Percentiles rank a stretch among this genome's conserved stretches.
Conservation (phyloP, 2,797 vertebrate genomes). For the Anguilla marmorata region DNA sequence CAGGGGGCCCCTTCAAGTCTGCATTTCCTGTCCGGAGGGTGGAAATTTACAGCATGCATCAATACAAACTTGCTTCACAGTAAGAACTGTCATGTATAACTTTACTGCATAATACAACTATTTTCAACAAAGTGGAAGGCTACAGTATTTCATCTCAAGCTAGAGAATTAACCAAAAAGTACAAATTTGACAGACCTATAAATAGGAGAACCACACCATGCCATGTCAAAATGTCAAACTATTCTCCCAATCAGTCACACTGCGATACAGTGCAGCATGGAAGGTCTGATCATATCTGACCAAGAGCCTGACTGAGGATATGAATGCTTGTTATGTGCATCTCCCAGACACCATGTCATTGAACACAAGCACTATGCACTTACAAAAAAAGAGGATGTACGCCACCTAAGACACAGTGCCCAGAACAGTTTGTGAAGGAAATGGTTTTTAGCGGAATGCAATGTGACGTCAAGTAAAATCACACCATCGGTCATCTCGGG, state of each 20-base stretch:
- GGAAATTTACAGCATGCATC: not conserved
- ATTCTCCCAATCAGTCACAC: not conserved
- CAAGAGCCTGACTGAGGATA: not conserved
- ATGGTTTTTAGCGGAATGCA: not conserved
- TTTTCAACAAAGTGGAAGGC: not conserved
- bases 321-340: not conserved
- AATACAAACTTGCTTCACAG: not conserved
- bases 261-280: not conserved
- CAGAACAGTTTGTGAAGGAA: not conserved
- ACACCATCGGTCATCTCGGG: not conserved
- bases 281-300: not conserved
- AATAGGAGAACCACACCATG: not conserved
- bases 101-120: not conserved
- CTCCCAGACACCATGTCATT: not conserved
- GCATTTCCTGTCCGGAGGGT: constrained; percentile 54
- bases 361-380: not conserved
- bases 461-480: not conserved
- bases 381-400: not conserved
- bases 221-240: not conserved
- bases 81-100: not conserved
- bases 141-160: not conserved
- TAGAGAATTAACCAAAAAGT: not conserved
- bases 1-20: constrained; percentile 66
- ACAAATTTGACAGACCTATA: not conserved
- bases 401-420: not conserved